Conservation (phyloP, 2,888 invertebrate genomes). For the Ceraclea dissimilis region DNA sequence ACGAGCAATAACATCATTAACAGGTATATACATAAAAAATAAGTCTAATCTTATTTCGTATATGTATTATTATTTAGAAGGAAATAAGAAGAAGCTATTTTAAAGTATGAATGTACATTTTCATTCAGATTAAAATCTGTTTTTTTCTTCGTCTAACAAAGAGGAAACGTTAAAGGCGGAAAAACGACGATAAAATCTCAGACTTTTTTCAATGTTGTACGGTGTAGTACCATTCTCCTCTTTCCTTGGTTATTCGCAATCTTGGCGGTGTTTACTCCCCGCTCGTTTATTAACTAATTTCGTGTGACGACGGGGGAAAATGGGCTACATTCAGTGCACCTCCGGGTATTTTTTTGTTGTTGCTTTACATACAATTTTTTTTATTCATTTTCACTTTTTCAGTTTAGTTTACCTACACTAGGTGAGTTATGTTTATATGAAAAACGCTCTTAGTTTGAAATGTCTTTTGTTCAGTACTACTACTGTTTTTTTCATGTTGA, state of each 20-base stretch:
- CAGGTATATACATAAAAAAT: too few relatives aligned
- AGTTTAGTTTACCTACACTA: neutral
- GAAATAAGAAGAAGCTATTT: too few relatives aligned
- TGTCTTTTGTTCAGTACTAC: too few relatives aligned
- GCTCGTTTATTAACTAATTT: neutral
- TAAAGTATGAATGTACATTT: neutral
- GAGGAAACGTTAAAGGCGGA: neutral
- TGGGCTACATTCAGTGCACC: neutral
- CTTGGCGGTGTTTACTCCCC: neutral
- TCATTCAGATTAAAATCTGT: neutral
- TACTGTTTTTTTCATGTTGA: too few relatives aligned
- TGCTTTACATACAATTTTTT: neutral
- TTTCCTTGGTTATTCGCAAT: neutral
- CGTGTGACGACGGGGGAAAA: neutral
- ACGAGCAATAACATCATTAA: too few relatives aligned
- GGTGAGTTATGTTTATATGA: too few relatives aligned
- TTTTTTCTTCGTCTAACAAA: neutral
- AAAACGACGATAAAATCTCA: neutral
- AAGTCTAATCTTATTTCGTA: too few relatives aligned
- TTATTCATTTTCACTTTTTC: neutral
- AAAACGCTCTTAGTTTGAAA: too few relatives aligned
- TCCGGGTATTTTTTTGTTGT: neutral
- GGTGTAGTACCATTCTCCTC: neutral
- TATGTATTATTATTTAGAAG: too few relatives aligned
- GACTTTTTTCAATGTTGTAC: neutral